These are phyloP conservation scores for Mungos mungo DNA, from an alignment of 2,113 vertebrate genomes.

Conservation along the genomic window DNA sequence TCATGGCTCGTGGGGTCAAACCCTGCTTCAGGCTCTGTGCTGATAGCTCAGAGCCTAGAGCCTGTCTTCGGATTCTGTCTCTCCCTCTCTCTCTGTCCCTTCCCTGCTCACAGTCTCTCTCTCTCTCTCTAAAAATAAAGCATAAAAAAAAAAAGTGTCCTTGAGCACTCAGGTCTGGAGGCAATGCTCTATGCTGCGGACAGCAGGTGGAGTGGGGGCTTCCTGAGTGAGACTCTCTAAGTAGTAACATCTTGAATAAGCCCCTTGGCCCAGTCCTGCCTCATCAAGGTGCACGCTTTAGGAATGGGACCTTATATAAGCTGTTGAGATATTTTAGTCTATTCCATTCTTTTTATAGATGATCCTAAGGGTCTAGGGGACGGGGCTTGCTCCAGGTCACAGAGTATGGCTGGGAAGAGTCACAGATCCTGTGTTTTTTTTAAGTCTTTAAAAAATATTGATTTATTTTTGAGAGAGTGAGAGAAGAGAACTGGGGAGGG, in stretches of 20 bases:
- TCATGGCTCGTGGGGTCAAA: too few relatives aligned
- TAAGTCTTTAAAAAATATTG: too few relatives aligned
- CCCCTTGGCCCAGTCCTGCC: background rate
- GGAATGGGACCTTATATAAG: background rate
- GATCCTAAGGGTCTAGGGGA: background rate
- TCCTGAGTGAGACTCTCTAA: background rate
- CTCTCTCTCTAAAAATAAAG: too few relatives aligned
- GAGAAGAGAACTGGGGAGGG: too few relatives aligned
- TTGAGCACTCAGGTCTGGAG: background rate
- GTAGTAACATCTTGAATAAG: background rate
- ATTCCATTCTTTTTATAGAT: background rate
- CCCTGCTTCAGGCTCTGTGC: too few relatives aligned
- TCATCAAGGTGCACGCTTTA: background rate
- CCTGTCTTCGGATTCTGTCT: too few relatives aligned
- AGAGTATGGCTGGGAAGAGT: background rate
- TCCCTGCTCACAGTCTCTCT: too few relatives aligned
- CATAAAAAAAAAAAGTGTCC: background rate
- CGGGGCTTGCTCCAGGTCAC: background rate
- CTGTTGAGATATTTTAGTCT: background rate
- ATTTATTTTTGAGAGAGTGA: too few relatives aligned
- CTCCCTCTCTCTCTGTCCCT: too few relatives aligned
- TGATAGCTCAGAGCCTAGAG: too few relatives aligned
- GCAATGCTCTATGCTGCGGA: background rate
- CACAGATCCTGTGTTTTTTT: background rate
- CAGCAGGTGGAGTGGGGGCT: background rate